Evolutionary conservation across 1,140 invertebrate species (phyloP).

Genomic region (Phymastichus coffea): DNA sequence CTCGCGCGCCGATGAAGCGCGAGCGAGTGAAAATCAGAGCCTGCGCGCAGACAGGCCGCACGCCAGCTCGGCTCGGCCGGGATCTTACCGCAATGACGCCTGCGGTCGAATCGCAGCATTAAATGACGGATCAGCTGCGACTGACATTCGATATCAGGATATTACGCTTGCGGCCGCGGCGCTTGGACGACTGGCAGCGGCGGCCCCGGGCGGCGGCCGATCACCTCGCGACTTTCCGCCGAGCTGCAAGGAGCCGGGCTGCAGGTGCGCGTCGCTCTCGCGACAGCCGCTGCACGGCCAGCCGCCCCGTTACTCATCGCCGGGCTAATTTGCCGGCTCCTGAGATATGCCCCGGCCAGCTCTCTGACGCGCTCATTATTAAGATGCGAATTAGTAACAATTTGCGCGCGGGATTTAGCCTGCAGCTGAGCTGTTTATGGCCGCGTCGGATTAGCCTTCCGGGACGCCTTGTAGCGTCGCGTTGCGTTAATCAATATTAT

Average conservation of each 20-base stretch:
- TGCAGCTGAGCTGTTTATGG: conserved; percentile 57
- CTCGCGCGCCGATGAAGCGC: conserved; percentile 18
- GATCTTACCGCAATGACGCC: conserved; percentile 58
- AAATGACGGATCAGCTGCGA: conserved; percentile 58
- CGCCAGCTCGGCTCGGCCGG: too few relatives aligned
- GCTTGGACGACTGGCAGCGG: neutral
- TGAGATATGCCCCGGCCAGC: conserved; percentile 55
- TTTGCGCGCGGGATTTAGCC: conserved; percentile 56
- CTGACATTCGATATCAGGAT: conserved; percentile 57
- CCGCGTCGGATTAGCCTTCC: conserved; percentile 51
- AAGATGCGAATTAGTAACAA: conserved; percentile 60
- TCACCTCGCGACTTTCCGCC: conserved; percentile 18
- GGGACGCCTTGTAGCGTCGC: conserved; percentile 32
- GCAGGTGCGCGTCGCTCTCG: conserved; percentile 21
- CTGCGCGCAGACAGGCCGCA: conserved; percentile 16
- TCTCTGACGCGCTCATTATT: conserved; percentile 58
- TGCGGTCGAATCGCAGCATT: conserved; percentile 56
- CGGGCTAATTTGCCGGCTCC: conserved; percentile 57
- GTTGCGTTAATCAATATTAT: conserved; percentile 55
- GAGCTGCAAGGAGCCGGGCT: conserved; percentile 15
- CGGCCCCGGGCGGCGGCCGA: too few relatives aligned
- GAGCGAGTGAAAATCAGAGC: conserved; percentile 51
- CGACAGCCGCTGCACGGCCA: neutral
- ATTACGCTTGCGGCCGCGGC: conserved; percentile 22
- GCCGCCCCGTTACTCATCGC: conserved; percentile 53